Conservation (phyloP, 2,888 invertebrate genomes). For the Lepidocyrtoides sp. region DNA sequence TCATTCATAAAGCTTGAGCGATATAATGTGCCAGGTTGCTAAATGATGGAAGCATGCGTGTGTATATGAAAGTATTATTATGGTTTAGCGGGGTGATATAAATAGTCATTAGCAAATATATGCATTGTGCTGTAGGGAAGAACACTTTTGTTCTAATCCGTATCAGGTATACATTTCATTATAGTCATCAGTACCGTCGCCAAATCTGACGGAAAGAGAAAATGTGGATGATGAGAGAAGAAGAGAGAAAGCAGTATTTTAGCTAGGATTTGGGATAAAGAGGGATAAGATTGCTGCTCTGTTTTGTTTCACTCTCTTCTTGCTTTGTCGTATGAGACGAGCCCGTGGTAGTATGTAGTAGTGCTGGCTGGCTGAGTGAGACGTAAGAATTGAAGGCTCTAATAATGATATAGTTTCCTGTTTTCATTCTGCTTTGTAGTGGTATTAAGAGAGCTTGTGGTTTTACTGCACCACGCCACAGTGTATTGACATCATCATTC, state of each 20-base stretch:
- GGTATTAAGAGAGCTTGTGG: neutral
- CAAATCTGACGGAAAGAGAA: neutral
- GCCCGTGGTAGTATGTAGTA: too few relatives aligned
- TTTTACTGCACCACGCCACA: too few relatives aligned
- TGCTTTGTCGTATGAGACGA: constrained; percentile 28
- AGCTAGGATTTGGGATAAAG: constrained; percentile 31
- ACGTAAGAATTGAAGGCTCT: constrained; percentile 41
- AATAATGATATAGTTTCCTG: constrained; percentile 49
- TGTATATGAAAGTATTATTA: neutral
- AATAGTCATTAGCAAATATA: neutral
- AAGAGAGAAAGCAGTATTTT: constrained; percentile 6
- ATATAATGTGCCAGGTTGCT: too few relatives aligned
- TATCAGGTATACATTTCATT: constrained; percentile 29
- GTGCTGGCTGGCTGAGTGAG: constrained; percentile 25
- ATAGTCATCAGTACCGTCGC: neutral
- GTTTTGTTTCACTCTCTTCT: constrained; percentile 31
- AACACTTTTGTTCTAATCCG: neutral
- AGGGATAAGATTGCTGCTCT: constrained; percentile 59
- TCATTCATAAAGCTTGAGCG: constrained; percentile 54
- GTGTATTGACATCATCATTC: constrained; percentile 30
- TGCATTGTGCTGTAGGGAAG: neutral
- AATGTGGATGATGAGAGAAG: neutral
- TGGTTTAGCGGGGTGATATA: neutral
- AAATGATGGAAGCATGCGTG: neutral
- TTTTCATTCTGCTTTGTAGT: neutral